Evolutionary conservation across 2,888 invertebrate species (phyloP), one percentile per base, ranked within the genome.

Genomic region (Eilema sororculum): DNA sequence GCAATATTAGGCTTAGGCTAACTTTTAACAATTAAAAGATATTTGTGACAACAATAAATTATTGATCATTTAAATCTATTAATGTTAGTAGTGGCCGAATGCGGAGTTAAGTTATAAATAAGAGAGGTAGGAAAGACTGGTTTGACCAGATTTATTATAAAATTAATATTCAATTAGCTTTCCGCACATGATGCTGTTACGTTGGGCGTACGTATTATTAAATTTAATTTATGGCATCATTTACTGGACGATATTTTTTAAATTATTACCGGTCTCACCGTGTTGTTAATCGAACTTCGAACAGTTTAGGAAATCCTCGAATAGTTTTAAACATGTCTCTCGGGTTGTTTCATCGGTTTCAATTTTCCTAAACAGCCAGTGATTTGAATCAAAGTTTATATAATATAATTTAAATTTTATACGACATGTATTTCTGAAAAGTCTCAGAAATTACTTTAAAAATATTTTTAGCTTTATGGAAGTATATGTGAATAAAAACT

Each of bases 131-230:
- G 81, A 68, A 83, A 90, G 88, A 93, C 90, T 92, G 82, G 94
- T 91, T 88, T 80, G 80, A 89, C 92, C 90, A 93, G 95, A 95
- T 95, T 95, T 94, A 92, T 93, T 90, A 89, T 91, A 87, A 94
- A 94, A 94, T 95, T 95, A 95, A 95, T 94, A 95, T 94, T 95
- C 95, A 95, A 95, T 95, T 95, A 95, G 94, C 94, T 94, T 93
- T 95, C 94, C 93, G 94, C 94, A 95, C 95, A 95, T 95, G 93
- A 93, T 89, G 90, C 91, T 86, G 91, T 89, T 89, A 86, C 87
- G 89, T 87, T 93, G 93, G 94, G 92, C 94, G 93, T 93, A 90
- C 86, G 93, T 93, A 90, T 95, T 95, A 95, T 95, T 95, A 95
- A 93, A 90, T 91, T 91, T 83, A 92, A 95, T 95, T 95, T 95